Evolutionary conservation across 2,888 invertebrate species (phyloP).

Genomic region (Synanthedon vespiformis): DNA sequence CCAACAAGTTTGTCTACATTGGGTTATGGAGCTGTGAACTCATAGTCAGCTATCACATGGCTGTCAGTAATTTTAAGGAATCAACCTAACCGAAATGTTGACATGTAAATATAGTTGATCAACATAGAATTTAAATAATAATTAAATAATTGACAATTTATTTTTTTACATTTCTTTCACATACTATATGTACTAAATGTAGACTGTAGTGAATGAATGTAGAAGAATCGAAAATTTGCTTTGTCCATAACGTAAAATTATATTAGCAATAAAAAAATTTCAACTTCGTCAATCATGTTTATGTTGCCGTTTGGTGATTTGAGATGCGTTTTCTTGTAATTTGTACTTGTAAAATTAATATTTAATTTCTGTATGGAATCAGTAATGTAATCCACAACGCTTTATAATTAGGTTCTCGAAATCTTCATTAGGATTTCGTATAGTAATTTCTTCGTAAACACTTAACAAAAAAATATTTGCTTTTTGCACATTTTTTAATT

Average conservation of each 20-base stretch:
- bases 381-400: slow-evolving; percentile 58
- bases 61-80: slow-evolving; percentile 69
- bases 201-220: slow-evolving; percentile 23
- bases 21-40: slow-evolving; percentile 50
- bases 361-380: slow-evolving; percentile 44
- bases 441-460: slow-evolving; percentile 51
- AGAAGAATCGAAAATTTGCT: slow-evolving; percentile 8
- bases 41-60: slow-evolving; percentile 71
- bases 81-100: slow-evolving; percentile 63
- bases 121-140: slow-evolving; percentile 64
- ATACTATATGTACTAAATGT: slow-evolving; percentile 37
- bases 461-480: slow-evolving; percentile 16
- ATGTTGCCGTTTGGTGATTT: not conserved
- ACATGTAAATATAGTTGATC: slow-evolving; percentile 67
- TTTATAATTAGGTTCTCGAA: slow-evolving; percentile 68
- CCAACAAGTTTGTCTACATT: slow-evolving; percentile 55
- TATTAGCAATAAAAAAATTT: not conserved
- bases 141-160: slow-evolving; percentile 61
- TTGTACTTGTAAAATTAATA: slow-evolving; percentile 28
- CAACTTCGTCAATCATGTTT: not conserved
- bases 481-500: slow-evolving; percentile 42
- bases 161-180: slow-evolving; percentile 66
- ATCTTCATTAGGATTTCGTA: slow-evolving; percentile 49
- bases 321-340: not conserved
- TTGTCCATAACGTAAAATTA: not conserved